Evolutionary conservation across 2,888 invertebrate genomes (phyloP).

Genomic region (Acleris emargana): DNA sequence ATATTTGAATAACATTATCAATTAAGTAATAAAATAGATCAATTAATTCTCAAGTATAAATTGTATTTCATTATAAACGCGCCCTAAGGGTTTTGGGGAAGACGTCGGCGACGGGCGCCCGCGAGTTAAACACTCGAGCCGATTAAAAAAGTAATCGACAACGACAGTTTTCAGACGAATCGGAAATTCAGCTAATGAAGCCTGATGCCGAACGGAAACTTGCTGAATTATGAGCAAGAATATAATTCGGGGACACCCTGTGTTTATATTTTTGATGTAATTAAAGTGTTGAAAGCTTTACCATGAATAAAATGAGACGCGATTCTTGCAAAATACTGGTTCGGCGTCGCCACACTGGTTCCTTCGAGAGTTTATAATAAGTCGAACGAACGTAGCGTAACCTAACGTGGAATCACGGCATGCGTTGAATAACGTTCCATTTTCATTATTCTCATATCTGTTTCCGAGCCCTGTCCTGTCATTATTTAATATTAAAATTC

Average conservation of each 20-base stretch:
- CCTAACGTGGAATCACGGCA: not conserved
- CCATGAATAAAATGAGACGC: too few relatives aligned
- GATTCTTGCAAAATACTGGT: too few relatives aligned
- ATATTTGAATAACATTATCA: too few relatives aligned
- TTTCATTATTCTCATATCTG: conserved; percentile 9
- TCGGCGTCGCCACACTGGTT: too few relatives aligned
- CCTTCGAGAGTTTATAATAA: too few relatives aligned
- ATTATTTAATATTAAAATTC: conserved; percentile 31
- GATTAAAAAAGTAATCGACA: conserved; percentile 33
- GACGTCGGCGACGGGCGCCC: not conserved
- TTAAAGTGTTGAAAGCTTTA: too few relatives aligned
- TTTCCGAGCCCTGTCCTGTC: conserved; percentile 9
- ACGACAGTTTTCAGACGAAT: conserved; percentile 25
- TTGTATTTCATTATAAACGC: not conserved
- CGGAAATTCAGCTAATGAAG: conserved; percentile 46
- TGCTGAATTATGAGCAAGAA: conserved; percentile 40
- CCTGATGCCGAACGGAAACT: conserved; percentile 43
- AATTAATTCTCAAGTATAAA: too few relatives aligned
- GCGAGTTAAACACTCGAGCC: conserved; percentile 20
- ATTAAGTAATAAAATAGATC: too few relatives aligned
- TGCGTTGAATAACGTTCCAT: not conserved
- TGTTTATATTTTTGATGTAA: not conserved
- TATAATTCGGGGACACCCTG: not conserved
- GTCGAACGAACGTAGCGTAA: too few relatives aligned
- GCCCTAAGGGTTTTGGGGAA: conserved; percentile 11